phyloP scores from a whole-genome alignment of 1,140 invertebrate genomes.

The Berghia stephanieae region DNA sequence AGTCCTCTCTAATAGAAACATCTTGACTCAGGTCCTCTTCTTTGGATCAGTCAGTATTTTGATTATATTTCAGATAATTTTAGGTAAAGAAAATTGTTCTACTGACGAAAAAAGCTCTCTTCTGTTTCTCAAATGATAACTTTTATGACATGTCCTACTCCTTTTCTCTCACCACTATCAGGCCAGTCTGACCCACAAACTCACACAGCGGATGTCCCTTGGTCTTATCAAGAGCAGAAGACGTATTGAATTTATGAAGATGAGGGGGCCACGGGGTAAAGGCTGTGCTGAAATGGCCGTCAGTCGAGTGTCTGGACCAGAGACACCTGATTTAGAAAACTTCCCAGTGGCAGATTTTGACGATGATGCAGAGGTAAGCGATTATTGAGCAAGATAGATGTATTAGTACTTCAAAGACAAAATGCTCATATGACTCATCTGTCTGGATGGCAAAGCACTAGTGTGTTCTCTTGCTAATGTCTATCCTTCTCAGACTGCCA shows the following conservation, averaged over 20 bases:
- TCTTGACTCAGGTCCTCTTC: no score
- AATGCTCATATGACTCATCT: no score
- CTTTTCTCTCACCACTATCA: conserved; percentile 59
- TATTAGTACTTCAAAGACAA: neutral
- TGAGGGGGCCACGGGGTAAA: conserved; percentile 96
- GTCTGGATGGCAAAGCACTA: no score
- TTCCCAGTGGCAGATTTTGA: conserved; percentile 63
- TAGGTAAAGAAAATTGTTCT: no score
- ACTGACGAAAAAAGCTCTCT: no score
- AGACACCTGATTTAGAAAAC: conserved; percentile 80
- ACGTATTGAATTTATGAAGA: conserved; percentile 95
- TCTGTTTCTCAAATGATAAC: no score
- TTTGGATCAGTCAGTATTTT: no score
- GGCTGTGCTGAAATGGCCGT: conserved; percentile 99
- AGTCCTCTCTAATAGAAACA: no score
- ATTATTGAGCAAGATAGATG: conserved; percentile 12
- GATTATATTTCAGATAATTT: no score
- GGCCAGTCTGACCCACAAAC: conserved; percentile 92
- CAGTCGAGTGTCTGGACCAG: conserved; percentile 85
- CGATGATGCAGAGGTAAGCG: conserved; percentile 46
- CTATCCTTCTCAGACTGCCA: no score
- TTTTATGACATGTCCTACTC: conserved; percentile 3
- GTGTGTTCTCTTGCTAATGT: no score
- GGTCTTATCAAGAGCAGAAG: conserved; percentile 81
- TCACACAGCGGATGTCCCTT: conserved; percentile 95